Conservation (phyloP, 2,888 invertebrate species). For the Eledone cirrhosa region DNA sequence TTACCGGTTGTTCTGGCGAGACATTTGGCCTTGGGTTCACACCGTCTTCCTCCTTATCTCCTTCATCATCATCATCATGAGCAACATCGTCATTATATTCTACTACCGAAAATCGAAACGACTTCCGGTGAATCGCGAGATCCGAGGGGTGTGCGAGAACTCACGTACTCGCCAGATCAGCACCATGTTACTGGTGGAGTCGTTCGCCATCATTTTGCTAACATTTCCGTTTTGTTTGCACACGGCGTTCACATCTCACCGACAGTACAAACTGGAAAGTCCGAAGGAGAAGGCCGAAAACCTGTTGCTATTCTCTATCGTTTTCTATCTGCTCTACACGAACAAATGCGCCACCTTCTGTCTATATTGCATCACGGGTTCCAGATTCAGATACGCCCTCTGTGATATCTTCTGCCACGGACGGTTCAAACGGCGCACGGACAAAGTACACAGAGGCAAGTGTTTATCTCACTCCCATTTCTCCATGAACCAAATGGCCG, state of each 20-base stretch:
- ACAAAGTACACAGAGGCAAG: neutral
- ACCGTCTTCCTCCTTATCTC: conserved; percentile 44
- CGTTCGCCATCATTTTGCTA: conserved; percentile 47
- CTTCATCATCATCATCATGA: conserved; percentile 44
- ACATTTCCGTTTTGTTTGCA: conserved; percentile 49
- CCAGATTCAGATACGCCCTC: conserved; percentile 46
- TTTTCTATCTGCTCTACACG: conserved; percentile 51
- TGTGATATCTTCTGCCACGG: conserved; percentile 33
- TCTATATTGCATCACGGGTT: conserved; percentile 53
- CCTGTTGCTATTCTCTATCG: conserved; percentile 42
- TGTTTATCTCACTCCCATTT: conserved; percentile 4
- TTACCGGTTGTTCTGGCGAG: conserved; percentile 42
- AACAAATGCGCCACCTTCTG: conserved; percentile 54
- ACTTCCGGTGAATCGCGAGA: conserved; percentile 2
- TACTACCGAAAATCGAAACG: conserved; percentile 40
- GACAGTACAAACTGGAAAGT: conserved; percentile 29
- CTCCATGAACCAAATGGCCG: neutral
- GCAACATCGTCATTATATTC: conserved; percentile 48
- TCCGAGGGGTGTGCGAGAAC: conserved; percentile 9
- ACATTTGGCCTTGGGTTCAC: conserved; percentile 48
- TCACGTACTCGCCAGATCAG: conserved; percentile 46
- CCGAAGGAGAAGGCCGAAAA: conserved; percentile 33
- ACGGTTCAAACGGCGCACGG: neutral
- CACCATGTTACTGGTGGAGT: conserved; percentile 50
- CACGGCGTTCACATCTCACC: conserved; percentile 36